Conservation (phyloP, 2,797 vertebrate species). For the Cynodonichthys magdalenae region DNA sequence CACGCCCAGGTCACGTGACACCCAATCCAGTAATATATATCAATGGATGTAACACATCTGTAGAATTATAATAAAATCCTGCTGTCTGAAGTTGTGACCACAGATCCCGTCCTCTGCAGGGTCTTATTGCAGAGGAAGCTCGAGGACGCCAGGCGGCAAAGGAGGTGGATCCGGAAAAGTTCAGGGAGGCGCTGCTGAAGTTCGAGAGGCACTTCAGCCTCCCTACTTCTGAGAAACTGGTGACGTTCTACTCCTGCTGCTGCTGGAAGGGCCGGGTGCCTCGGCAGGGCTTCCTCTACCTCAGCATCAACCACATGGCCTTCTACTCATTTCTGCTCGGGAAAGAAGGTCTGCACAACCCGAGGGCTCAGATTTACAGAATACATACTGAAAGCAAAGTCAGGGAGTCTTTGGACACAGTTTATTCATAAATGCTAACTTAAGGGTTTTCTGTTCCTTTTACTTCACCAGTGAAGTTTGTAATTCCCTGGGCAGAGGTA, state of each 20-base stretch:
- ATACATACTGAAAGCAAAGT: neutral
- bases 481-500: conserved; percentile 94
- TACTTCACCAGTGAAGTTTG: conserved; percentile 86
- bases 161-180: conserved; percentile 92
- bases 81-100: neutral
- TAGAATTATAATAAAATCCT: neutral
- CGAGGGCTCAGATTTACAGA: conserved; percentile 24
- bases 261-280: conserved; percentile 97
- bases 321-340: conserved; percentile 98
- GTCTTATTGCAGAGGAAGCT: conserved; percentile 93
- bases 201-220: conserved; percentile 93
- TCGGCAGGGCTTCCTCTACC: conserved; percentile 96
- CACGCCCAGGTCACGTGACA: too few relatives aligned
- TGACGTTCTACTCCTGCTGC: conserved; percentile 94
- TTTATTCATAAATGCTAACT: neutral
- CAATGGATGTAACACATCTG: too few relatives aligned
- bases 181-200: conserved; percentile 90
- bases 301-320: conserved; percentile 95
- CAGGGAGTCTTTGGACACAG: too few relatives aligned
- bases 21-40: too few relatives aligned
- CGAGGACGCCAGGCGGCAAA: conserved; percentile 88
- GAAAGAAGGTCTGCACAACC: conserved; percentile 88
- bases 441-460: neutral
- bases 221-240: conserved; percentile 89
- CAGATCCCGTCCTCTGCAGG: conserved; percentile 69